phyloP scores from a whole-genome alignment of 2,113 vertebrate genomes.

The Ancistrus triradiatus region DNA sequence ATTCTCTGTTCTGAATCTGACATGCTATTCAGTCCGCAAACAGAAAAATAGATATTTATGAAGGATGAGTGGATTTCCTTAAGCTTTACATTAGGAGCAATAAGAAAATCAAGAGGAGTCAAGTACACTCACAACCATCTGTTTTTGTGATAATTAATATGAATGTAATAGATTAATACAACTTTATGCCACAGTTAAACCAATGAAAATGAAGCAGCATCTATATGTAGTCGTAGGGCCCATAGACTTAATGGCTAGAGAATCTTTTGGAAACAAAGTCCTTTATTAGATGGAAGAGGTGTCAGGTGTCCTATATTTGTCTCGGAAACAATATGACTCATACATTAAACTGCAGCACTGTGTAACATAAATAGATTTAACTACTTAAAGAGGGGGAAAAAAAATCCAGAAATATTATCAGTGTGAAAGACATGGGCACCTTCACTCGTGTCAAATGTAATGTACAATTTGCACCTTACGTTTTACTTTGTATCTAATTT shows the following conservation, averaged over 20 bases:
- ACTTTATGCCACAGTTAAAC: conserved; percentile 51
- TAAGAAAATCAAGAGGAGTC: conserved; percentile 53
- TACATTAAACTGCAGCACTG: conserved; percentile 70
- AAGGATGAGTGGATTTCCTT: conserved; percentile 46
- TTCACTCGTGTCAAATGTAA: conserved; percentile 73
- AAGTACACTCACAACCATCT: conserved; percentile 22
- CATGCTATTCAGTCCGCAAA: conserved; percentile 50
- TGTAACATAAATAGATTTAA: conserved; percentile 67
- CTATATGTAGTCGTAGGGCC: conserved; percentile 59
- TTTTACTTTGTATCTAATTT: conserved; percentile 75
- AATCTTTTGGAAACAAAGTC: conserved; percentile 45
- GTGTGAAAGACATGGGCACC: conserved; percentile 61
- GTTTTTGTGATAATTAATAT: too few species aligned
- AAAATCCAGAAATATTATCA: conserved; percentile 49
- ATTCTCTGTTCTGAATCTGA: conserved; percentile 32
- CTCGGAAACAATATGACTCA: conserved; percentile 66
- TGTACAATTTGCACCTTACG: conserved; percentile 76
- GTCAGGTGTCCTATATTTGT: conserved; percentile 68
- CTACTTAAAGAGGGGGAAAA: conserved; percentile 52
- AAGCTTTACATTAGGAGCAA: conserved; percentile 58
- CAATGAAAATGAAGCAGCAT: conserved; percentile 48
- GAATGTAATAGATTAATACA: conserved; percentile 28
- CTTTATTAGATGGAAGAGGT: conserved; percentile 58
- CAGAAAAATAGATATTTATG: neutral
- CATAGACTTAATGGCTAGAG: conserved; percentile 54